These are phyloP conservation scores for Hyalella azteca DNA, from an alignment of 2,888 invertebrate species.

Conservation along the genomic window DNA sequence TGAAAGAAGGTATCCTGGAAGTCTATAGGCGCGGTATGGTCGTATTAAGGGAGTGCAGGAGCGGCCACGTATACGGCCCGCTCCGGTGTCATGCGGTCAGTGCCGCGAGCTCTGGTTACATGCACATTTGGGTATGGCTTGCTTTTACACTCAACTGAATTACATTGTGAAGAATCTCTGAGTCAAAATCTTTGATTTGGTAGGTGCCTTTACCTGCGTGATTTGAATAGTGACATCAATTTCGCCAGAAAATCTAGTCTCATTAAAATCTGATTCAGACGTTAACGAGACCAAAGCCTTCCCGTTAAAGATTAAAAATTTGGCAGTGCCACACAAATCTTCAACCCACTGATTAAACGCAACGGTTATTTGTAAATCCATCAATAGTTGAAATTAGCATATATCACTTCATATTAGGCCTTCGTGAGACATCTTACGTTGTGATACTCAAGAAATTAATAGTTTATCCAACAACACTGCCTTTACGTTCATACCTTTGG, in stretches of 20 bases:
- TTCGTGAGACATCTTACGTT: too few species aligned
- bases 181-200: not conserved
- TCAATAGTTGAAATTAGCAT: too few species aligned
- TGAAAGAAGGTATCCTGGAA: not conserved
- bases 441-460: too few species aligned
- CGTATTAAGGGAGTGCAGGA: not conserved
- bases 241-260: not conserved
- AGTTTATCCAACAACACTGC: too few species aligned
- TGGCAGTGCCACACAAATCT: too few species aligned
- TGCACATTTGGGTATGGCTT: not conserved
- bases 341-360: too few species aligned
- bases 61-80: not conserved
- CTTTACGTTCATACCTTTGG: too few species aligned
- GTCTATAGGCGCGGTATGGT: not conserved
- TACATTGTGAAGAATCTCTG: not conserved
- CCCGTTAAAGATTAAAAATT: too few species aligned
- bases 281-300: not conserved
- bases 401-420: too few species aligned
- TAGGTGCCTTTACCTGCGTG: not conserved
- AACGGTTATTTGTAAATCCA: too few species aligned
- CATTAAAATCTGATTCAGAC: not conserved
- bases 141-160: not conserved
- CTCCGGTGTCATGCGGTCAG: not conserved
- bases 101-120: not conserved
- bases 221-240: not conserved